A percentile compares a stretch with the other conserved stretches of the same genome.
phyloP scores from a whole-genome alignment of 2,113 vertebrate species.

The Chloebia gouldiae region DNA sequence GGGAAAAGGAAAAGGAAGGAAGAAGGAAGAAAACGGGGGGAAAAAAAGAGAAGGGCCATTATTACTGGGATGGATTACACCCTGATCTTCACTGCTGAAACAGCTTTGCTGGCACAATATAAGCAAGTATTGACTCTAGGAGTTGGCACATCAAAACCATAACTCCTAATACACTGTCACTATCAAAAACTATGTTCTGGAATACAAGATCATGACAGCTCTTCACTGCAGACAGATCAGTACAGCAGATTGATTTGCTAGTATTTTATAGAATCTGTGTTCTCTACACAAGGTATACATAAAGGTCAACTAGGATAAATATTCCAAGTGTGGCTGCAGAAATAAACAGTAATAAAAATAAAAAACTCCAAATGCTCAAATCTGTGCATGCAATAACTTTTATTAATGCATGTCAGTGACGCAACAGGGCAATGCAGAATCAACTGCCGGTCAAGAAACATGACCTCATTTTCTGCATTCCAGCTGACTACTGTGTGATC shows the following conservation, averaged over 20 bases:
- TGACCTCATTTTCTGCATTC: slow-evolving; percentile 48
- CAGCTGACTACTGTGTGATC: not conserved
- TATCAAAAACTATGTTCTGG: not conserved
- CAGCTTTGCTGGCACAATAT: not conserved
- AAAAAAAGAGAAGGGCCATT: not conserved
- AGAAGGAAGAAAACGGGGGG: not conserved
- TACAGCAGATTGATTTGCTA: not conserved
- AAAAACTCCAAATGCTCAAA: not conserved
- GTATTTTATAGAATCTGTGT: not conserved
- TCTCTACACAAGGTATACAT: not conserved
- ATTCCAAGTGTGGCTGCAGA: not conserved
- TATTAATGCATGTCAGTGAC: not conserved
- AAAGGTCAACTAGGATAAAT: not conserved
- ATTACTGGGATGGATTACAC: not conserved
- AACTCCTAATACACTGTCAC: not conserved
- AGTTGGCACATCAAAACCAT: not conserved
- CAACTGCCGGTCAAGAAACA: slow-evolving; percentile 3
- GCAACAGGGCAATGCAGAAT: not conserved
- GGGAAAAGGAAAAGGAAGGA: not conserved
- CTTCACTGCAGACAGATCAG: not conserved
- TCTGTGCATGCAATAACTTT: not conserved
- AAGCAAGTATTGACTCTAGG: not conserved
- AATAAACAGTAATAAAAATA: not conserved
- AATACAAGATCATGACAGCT: not conserved
- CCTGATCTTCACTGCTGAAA: not conserved